These are phyloP conservation scores for Halichoerus grypus DNA, from an alignment of 2,113 vertebrate species.

Conservation along the genomic window DNA sequence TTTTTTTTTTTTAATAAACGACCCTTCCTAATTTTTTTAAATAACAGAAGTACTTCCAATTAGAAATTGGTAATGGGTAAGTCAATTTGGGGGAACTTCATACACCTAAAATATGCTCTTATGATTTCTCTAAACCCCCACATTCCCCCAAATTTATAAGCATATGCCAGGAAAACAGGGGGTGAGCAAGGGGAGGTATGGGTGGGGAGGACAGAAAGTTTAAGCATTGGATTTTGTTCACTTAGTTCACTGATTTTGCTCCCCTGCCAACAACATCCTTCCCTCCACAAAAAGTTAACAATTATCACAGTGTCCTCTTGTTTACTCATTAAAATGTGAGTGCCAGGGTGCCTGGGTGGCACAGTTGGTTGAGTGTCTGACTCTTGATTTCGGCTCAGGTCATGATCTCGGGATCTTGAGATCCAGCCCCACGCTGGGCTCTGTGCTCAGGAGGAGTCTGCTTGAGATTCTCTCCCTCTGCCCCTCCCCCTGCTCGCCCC, in stretches of 20 bases:
- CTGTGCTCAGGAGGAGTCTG: neutral
- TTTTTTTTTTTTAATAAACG: neutral
- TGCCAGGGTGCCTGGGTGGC: neutral
- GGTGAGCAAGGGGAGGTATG: neutral
- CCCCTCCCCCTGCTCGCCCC: neutral
- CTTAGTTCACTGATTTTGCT: neutral
- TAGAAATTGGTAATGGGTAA: neutral
- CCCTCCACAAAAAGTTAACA: neutral
- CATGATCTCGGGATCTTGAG: neutral
- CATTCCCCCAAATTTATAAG: neutral
- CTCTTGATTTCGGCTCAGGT: neutral
- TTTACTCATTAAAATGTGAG: constrained; percentile 32
- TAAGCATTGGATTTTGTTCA: neutral
- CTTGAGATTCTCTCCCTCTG: neutral
- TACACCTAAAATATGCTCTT: neutral
- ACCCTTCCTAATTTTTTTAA: neutral
- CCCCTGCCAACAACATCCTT: neutral
- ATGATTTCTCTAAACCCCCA: neutral
- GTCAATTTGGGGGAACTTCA: neutral
- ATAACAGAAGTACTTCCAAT: neutral
- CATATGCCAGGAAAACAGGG: neutral
- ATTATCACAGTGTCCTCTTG: neutral
- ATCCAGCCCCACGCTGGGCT: neutral
- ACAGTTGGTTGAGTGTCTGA: neutral
- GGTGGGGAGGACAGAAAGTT: neutral